phyloP scores from a whole-genome alignment of 2,797 vertebrate species.

The Champsocephalus gunnari region DNA sequence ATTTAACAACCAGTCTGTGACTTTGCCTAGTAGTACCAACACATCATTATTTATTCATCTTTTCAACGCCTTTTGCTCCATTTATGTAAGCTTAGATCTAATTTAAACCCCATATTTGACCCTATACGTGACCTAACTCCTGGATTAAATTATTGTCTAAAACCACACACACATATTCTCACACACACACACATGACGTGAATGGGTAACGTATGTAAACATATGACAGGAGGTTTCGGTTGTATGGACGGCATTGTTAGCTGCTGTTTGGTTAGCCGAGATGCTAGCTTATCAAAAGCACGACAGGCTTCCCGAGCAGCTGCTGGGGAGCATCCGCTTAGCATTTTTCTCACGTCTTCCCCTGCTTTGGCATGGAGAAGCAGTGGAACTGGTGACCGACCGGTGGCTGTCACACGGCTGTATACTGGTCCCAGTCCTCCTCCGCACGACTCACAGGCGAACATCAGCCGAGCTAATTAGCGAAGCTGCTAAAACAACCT shows the following conservation, averaged over 20 bases:
- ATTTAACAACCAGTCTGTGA: not conserved
- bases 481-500: conserved; percentile 25
- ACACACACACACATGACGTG: not conserved
- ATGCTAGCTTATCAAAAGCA: conserved; percentile 50
- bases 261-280: conserved; percentile 32
- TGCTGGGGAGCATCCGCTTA: conserved; percentile 51
- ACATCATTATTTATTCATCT: not conserved
- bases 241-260: conserved; percentile 39
- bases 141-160: not conserved
- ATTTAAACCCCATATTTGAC: not conserved
- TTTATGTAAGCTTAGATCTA: no score
- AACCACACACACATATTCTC: not conserved
- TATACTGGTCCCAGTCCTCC: conserved; percentile 41
- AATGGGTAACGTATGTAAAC: not conserved
- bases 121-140: not conserved
- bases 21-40: not conserved
- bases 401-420: conserved; percentile 44
- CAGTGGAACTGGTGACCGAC: conserved; percentile 38
- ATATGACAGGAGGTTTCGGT: conserved; percentile 44
- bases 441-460: conserved; percentile 53
- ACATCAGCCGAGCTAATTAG: conserved; percentile 41
- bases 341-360: conserved; percentile 65
- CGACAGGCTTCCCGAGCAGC: conserved; percentile 36
- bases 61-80: not conserved
- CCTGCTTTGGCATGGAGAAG: conserved; percentile 40